Conservation (phyloP, 1,140 invertebrate genomes). For the Thrips palmi region DNA sequence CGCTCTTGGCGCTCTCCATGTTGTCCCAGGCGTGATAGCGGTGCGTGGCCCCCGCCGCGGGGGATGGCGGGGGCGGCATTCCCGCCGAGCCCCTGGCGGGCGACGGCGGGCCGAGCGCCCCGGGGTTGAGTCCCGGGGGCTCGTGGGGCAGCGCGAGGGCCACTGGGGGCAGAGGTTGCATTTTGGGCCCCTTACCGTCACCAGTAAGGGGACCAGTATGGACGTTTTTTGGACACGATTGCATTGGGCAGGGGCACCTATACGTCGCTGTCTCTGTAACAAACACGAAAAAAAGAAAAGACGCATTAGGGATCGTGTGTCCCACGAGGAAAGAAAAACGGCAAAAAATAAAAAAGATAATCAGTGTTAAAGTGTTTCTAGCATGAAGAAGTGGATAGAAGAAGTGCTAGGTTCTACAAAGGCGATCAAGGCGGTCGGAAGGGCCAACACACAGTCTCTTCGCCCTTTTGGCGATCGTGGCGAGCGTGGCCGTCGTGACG, state of each 20-base stretch:
- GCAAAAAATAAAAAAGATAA: slow-evolving; percentile 8
- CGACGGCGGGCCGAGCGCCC: slow-evolving; percentile 41
- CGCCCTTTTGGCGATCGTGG: too few species aligned
- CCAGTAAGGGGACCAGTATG: slow-evolving; percentile 91
- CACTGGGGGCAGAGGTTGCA: slow-evolving; percentile 29
- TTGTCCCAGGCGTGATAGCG: too few species aligned
- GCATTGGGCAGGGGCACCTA: slow-evolving; percentile 67
- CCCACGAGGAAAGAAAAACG: slow-evolving; percentile 22
- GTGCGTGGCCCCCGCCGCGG: too few species aligned
- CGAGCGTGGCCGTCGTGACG: too few species aligned
- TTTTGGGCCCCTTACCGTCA: slow-evolving; percentile 45
- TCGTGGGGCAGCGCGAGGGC: slow-evolving; percentile 39
- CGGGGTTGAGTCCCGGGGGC: slow-evolving; percentile 33
- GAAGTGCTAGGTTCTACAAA: too few species aligned
- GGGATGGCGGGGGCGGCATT: slow-evolving; percentile 31
- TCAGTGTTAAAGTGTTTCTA: slow-evolving; percentile 17
- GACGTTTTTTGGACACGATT: slow-evolving; percentile 91
- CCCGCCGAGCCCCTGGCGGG: slow-evolving; percentile 41
- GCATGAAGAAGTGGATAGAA: too few species aligned
- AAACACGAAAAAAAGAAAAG: slow-evolving; percentile 14
- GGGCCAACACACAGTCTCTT: too few species aligned
- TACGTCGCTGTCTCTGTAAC: slow-evolving; percentile 35
- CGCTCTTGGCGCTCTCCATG: neutral
- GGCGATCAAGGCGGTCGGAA: too few species aligned
- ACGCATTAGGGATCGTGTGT: slow-evolving; percentile 17